phyloP scores from a whole-genome alignment of 2,113 vertebrate genomes.

The Cyprinodon brontotheroides region DNA sequence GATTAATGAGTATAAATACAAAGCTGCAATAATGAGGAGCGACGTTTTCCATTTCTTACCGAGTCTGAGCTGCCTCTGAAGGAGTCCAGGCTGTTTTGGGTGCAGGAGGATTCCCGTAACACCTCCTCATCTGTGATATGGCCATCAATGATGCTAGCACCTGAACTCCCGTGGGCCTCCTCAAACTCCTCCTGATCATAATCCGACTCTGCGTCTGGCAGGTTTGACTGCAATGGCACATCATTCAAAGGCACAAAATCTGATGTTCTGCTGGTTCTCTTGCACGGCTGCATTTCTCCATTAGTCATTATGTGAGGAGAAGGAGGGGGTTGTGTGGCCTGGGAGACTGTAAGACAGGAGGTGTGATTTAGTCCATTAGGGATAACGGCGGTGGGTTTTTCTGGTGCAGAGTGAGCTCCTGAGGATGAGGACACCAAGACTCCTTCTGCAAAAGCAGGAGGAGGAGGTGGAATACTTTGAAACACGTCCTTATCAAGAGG shows the following conservation, averaged over 20 bases:
- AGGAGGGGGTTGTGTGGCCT: conserved; percentile 4
- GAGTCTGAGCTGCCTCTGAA: conserved; percentile 88
- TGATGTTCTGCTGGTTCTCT: conserved; percentile 47
- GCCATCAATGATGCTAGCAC: conserved; percentile 80
- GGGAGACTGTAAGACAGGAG: conserved; percentile 24
- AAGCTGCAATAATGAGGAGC: not conserved
- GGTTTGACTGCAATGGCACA: conserved; percentile 70
- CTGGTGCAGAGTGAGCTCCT: conserved; percentile 26
- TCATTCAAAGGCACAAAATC: conserved; percentile 64
- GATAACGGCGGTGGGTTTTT: conserved; percentile 25
- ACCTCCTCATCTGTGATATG: conserved; percentile 82
- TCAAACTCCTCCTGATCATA: conserved; percentile 91
- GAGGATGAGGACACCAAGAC: conserved; percentile 24
- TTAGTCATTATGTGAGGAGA: conserved; percentile 34
- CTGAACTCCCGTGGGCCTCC: conserved; percentile 78
- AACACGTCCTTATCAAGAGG: conserved; percentile 74
- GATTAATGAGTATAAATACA: not conserved
- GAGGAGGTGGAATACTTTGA: conserved; percentile 76
- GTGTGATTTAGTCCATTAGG: conserved; percentile 34
- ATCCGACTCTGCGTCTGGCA: conserved; percentile 85
- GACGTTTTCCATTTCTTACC: conserved; percentile 73
- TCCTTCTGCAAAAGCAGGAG: conserved; percentile 73
- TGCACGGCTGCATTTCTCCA: conserved; percentile 43
- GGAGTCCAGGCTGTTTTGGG: conserved; percentile 85
- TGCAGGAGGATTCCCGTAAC: conserved; percentile 82